phyloP scores from a whole-genome alignment of 2,888 invertebrate species.

The Caenorhabditis parvicauda region DNA sequence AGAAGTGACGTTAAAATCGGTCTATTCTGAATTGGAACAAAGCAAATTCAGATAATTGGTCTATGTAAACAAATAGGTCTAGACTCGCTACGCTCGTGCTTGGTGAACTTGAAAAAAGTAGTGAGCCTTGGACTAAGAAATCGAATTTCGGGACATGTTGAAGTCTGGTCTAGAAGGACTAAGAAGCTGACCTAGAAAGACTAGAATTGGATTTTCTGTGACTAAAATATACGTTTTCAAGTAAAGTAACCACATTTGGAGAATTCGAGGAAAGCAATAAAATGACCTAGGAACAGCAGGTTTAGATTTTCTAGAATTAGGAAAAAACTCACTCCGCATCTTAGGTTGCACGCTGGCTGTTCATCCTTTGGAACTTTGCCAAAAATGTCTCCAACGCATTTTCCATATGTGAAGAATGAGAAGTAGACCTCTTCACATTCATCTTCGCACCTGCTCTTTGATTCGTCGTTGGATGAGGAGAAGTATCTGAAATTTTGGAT shows the following conservation, averaged over 20 bases:
- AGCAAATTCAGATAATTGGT: too few relatives aligned
- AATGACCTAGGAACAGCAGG: too few relatives aligned
- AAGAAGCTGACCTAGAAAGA: too few relatives aligned
- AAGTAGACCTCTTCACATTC: constrained; percentile 60
- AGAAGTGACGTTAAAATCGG: too few relatives aligned
- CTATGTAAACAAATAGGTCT: too few relatives aligned
- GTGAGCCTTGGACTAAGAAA: too few relatives aligned
- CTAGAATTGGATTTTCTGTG: not conserved
- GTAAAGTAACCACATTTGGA: not conserved
- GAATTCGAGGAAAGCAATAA: too few relatives aligned
- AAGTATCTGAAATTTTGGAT: constrained; percentile 59
- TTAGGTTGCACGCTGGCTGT: constrained; percentile 48
- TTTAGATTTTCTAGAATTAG: not conserved
- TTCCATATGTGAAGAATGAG: constrained; percentile 58
- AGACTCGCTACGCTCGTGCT: too few relatives aligned
- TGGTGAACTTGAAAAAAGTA: too few relatives aligned
- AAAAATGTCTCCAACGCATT: constrained; percentile 54
- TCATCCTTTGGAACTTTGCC: constrained; percentile 43
- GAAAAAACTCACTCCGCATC: constrained; percentile 42
- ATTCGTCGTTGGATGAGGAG: constrained; percentile 54
- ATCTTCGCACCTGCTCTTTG: constrained; percentile 57
- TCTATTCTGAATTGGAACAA: too few relatives aligned
- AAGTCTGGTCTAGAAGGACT: too few relatives aligned
- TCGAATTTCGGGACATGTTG: too few relatives aligned
- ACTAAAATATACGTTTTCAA: not conserved